phyloP scores from a whole-genome alignment of 1,140 invertebrate species.

The Cyphomyrmex costatus region DNA sequence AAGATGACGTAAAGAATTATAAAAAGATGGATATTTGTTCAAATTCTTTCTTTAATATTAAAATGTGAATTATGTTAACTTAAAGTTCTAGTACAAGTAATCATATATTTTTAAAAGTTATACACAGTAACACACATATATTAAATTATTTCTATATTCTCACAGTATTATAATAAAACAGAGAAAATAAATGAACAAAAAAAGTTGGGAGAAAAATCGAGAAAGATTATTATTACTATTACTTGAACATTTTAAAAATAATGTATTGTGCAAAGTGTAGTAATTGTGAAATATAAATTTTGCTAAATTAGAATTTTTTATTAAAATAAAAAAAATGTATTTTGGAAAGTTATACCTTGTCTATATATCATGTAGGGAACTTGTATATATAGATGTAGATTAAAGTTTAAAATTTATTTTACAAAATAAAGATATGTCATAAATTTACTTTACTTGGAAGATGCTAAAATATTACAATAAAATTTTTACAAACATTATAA shows the following conservation, averaged over 20 bases:
- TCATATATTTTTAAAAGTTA: neutral
- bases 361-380: too few relatives aligned
- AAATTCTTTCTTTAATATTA: neutral
- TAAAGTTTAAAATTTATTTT: neutral
- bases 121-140: neutral
- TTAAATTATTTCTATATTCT: neutral
- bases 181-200: neutral
- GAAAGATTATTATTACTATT: neutral
- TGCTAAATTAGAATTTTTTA: neutral
- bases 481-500: neutral
- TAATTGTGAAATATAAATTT: neutral
- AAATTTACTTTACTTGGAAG: neutral
- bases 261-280: neutral
- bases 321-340: neutral
- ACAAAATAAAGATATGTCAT: neutral
- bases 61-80: neutral
- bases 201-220: neutral
- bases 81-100: neutral
- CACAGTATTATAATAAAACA: neutral
- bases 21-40: neutral
- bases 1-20: neutral
- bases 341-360: neutral
- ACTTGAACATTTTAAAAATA: neutral
- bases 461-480: neutral
- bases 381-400: too few relatives aligned